Conservation (phyloP, 1,140 invertebrate species). For the Bemisia tabaci region DNA sequence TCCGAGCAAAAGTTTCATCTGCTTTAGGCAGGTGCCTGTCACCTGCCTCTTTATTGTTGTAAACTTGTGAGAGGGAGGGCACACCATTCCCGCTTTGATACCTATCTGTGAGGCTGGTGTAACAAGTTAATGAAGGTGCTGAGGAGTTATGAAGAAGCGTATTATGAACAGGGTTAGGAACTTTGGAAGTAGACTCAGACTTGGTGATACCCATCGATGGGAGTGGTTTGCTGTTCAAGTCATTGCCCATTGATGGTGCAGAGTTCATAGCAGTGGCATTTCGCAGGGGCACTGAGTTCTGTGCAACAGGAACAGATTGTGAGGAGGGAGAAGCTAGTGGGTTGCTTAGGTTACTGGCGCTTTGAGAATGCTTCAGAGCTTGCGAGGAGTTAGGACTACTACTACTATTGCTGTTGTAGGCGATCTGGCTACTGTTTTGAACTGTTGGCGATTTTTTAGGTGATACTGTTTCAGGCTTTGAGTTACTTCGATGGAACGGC, state of each 20-base stretch:
- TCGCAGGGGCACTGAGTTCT: background rate
- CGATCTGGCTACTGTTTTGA: background rate
- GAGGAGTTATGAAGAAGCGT: background rate
- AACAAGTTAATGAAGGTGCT: background rate
- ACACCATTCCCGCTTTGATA: background rate
- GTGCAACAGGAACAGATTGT: background rate
- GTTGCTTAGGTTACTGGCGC: background rate
- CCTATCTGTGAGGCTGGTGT: background rate
- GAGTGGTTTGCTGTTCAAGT: background rate
- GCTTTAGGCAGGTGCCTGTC: background rate
- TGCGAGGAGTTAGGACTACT: background rate
- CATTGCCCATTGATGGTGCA: background rate
- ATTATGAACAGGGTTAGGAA: background rate
- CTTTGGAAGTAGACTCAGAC: background rate
- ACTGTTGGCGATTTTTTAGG: background rate
- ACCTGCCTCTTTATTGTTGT: background rate
- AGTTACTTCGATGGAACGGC: background rate
- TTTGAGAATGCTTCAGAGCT: background rate
- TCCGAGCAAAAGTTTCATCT: constrained; percentile 15
- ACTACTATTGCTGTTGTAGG: background rate
- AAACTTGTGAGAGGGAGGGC: background rate
- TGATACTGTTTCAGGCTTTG: background rate
- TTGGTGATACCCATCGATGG: background rate
- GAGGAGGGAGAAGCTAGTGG: background rate
- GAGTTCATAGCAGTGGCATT: background rate